Conservation (phyloP, 2,888 invertebrate genomes). For the Lypha dubia region DNA sequence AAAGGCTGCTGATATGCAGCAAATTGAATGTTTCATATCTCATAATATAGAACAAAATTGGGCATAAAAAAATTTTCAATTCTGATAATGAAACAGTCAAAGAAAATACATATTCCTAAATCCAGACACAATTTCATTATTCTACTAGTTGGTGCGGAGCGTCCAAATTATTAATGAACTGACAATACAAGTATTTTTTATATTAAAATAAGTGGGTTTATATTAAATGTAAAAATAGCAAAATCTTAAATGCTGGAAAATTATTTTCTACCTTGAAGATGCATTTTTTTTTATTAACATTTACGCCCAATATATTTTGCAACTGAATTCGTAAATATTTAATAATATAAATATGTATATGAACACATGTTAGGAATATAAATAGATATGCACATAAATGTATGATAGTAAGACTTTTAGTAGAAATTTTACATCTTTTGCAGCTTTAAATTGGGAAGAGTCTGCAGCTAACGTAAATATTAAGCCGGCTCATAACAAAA, state of each 20-base stretch:
- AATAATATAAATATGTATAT: not conserved
- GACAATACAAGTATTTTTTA: too few species aligned
- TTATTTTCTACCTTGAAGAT: constrained; percentile 26
- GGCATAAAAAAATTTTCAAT: too few species aligned
- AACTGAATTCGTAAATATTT: not conserved
- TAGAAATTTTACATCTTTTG: constrained; percentile 12
- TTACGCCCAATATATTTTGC: constrained; percentile 31
- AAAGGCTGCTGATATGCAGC: too few species aligned
- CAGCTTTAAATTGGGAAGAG: not conserved
- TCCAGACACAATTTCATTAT: too few species aligned
- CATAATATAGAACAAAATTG: too few species aligned
- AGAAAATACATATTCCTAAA: too few species aligned
- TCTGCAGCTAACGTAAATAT: not conserved
- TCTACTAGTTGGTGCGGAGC: too few species aligned
- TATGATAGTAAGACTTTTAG: not conserved
- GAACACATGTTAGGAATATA: not conserved
- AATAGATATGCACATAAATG: not conserved
- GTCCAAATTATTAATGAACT: too few species aligned
- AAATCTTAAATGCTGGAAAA: not conserved
- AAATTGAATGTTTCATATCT: too few species aligned
- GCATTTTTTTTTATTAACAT: constrained; percentile 16
- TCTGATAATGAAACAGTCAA: too few species aligned
- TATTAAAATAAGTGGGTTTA: not conserved
- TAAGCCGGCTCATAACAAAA: not conserved
- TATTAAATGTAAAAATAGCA: not conserved